Evolutionary conservation across 2,888 invertebrate species (phyloP).

Genomic region (Tholera decimalis): DNA sequence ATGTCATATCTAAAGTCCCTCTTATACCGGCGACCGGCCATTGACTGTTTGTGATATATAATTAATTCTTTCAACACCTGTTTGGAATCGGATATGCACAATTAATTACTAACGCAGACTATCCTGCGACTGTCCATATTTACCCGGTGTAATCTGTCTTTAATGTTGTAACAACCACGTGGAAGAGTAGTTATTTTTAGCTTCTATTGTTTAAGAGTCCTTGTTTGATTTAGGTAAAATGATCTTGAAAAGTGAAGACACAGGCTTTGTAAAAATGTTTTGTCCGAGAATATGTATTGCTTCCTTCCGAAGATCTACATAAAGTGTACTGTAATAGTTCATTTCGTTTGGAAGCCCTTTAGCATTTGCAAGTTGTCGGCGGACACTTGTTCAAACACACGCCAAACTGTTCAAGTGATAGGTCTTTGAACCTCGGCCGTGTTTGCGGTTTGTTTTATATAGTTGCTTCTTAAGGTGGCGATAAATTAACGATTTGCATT

Average conservation of each 20-base stretch:
- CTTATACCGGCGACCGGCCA: conserved; percentile 30
- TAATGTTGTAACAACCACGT: conserved; percentile 49
- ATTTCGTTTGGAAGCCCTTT: conserved; percentile 71
- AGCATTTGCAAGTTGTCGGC: conserved; percentile 78
- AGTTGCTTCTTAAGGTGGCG: conserved; percentile 87
- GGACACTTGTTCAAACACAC: conserved; percentile 87
- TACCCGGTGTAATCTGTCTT: conserved; percentile 39
- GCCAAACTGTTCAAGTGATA: conserved; percentile 85
- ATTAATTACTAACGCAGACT: conserved; percentile 41
- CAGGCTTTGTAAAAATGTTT: conserved; percentile 12
- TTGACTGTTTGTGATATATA: conserved; percentile 33
- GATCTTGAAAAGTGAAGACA: conserved; percentile 34
- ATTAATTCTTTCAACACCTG: conserved; percentile 42
- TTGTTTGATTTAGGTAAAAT: conserved; percentile 41
- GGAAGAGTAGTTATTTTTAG: conserved; percentile 44
- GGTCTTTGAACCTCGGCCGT: conserved; percentile 88
- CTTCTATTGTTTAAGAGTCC: conserved; percentile 37
- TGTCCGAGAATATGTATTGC: conserved; percentile 11
- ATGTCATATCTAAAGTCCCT: conserved; percentile 51
- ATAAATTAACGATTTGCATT: conserved; percentile 90
- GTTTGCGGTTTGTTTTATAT: conserved; percentile 89
- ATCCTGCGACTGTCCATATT: conserved; percentile 28
- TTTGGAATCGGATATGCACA: conserved; percentile 44
- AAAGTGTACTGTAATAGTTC: conserved; percentile 60
- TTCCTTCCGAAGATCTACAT: conserved; percentile 34